A percentile compares a stretch with the other conserved stretches of the same genome.
Evolutionary conservation across 2,888 invertebrate species (phyloP).

Genomic region (Halocaridina rubra): DNA sequence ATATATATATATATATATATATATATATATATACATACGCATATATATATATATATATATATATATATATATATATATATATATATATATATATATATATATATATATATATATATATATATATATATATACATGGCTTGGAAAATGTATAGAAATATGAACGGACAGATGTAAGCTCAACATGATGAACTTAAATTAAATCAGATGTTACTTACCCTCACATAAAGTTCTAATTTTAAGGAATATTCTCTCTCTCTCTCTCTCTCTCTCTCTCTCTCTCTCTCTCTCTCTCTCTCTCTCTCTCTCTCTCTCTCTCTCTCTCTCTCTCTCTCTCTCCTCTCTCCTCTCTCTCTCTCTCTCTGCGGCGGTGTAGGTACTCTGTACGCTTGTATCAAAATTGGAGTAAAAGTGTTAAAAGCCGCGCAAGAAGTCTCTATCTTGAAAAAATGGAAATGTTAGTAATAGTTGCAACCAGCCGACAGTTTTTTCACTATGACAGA

Average conservation of each 20-base stretch:
- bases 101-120: conserved; percentile 17
- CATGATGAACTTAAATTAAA: neutral
- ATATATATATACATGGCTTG: neutral
- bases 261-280: neutral
- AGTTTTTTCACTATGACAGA: neutral
- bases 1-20: conserved; percentile 28
- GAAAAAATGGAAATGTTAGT: neutral
- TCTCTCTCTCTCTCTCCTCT: neutral
- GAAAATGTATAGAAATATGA: too few species aligned
- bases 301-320: neutral
- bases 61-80: conserved; percentile 21
- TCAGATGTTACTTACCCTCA: too few species aligned
- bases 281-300: neutral
- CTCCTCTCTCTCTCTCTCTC: neutral
- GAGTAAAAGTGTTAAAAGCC: neutral
- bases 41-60: neutral
- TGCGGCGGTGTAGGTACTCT: neutral
- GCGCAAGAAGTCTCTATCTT: neutral
- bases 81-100: conserved; percentile 22
- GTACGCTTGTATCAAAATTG: neutral
- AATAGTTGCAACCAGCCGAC: neutral
- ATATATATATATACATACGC: conserved; percentile 16
- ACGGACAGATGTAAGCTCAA: neutral
- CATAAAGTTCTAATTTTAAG: neutral
- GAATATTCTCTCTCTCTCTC: neutral